Base-by-base conservation (phyloP, 2,888 invertebrate species). In the Bedellia somnulentella region DNA sequence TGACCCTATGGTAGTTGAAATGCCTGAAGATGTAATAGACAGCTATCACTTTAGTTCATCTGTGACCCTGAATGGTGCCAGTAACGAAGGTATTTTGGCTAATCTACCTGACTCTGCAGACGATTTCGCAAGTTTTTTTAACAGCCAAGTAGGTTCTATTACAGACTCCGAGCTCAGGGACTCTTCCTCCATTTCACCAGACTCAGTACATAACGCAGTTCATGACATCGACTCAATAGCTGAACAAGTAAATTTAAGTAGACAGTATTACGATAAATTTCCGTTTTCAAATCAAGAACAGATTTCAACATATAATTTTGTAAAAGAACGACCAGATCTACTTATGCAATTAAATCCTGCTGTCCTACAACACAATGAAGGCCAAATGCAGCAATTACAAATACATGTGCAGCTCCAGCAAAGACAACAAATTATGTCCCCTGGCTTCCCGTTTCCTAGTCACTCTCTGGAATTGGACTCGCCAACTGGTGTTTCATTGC, bases 1-100 rank as follows among this genome's bases (percentile, higher is more conserved):
- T 42, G 88, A 88, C 43, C 84, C 88, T 4, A 89, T 92, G 81
- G 90, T 91, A 79, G 88, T 89, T 9, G 89, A 89, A 49, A 83
- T 89, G 76, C 86, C 85, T 17, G 85, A 85, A 21, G 81, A 82
- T 15, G 83, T 85, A 2, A 88, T 89, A 22, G 90, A 91, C 59
- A 89, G 89, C 16, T 71, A 89, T 28, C 90, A 89, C 46, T 90
- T 92, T 53, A 85, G 87, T 5, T 89, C 88, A 2, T 89, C 89
- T 0, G 57, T 92, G 31, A 89, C 89, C 29, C 87, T 92, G 51
- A 85, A 86, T 5, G 21, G 12, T 27, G 84, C 84, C 27, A 82
- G 87, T 9, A 86, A 87, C 18, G 90, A 90, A 59, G 85, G 87
- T 45, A 71, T 91, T 29, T 75, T 91, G 40, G 89, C 89, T 45